phyloP scores from a whole-genome alignment of 1,140 invertebrate species.

The Gryllus bimaculatus region DNA sequence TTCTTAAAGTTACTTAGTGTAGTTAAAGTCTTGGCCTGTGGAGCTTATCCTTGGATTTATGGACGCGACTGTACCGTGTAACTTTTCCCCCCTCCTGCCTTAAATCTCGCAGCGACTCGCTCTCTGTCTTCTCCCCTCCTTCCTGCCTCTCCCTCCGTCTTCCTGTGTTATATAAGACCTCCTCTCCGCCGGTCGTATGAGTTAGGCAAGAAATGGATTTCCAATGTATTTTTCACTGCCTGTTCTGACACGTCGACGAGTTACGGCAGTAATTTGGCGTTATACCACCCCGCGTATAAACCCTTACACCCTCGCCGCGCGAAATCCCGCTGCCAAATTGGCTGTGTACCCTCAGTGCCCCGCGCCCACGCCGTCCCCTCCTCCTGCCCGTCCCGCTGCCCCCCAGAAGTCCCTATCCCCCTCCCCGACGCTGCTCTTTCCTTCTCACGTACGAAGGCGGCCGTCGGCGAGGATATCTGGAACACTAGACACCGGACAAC shows the following conservation, averaged over 20 bases:
- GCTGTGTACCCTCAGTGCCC: not conserved
- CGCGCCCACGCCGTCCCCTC: too few species aligned
- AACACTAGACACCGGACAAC: too few species aligned
- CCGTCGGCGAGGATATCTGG: too few species aligned
- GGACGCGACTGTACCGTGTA: not conserved
- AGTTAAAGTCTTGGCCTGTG: not conserved
- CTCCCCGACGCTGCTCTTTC: not conserved
- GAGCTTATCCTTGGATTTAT: not conserved
- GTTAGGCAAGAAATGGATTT: conserved; percentile 1
- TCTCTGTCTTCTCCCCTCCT: not conserved
- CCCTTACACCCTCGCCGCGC: not conserved
- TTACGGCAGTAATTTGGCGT: not conserved
- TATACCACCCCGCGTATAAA: not conserved
- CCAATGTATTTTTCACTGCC: conserved; percentile 1
- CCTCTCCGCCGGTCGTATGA: not conserved
- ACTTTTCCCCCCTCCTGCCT: not conserved
- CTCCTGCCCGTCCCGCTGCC: too few species aligned
- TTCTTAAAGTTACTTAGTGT: conserved; percentile 5
- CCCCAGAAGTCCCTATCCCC: too few species aligned
- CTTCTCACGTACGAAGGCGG: too few species aligned
- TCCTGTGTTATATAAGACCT: not conserved
- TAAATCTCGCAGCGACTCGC: not conserved
- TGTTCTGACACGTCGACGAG: not conserved
- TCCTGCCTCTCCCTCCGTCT: not conserved
- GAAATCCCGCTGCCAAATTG: not conserved